phyloP scores from a whole-genome alignment of 2,888 invertebrate genomes.

The Cosmia pyralina region DNA sequence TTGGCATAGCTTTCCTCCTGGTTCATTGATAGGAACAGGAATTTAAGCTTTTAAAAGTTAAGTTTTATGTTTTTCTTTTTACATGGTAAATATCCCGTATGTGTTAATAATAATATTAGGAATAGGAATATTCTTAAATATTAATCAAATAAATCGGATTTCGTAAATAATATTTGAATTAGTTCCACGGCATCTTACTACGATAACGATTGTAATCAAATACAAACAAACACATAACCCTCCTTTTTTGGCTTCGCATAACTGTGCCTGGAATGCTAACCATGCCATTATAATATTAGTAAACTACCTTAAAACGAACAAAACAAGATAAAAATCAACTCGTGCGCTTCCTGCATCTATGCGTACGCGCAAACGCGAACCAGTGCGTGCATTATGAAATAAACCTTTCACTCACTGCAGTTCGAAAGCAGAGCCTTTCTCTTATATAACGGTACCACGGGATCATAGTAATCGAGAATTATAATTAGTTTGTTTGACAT shows the following conservation, averaged over 20 bases:
- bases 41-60: too few species aligned
- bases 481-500: slow-evolving; percentile 57
- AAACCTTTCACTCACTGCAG: slow-evolving; percentile 72
- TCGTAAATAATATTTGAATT: not conserved
- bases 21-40: not conserved
- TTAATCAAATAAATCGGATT: not conserved
- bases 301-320: slow-evolving; percentile 18
- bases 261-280: not conserved
- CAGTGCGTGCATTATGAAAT: slow-evolving; percentile 70
- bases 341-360: slow-evolving; percentile 57
- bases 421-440: slow-evolving; percentile 69
- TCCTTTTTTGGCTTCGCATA: not conserved
- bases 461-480: slow-evolving; percentile 56
- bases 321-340: slow-evolving; percentile 47
- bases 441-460: slow-evolving; percentile 67
- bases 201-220: not conserved
- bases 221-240: not conserved
- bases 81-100: too few species aligned
- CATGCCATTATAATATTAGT: not conserved
- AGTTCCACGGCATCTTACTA: not conserved
- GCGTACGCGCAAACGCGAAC: slow-evolving; percentile 52
- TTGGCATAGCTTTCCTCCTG: not conserved
- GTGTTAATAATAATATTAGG: too few species aligned
- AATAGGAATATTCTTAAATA: too few species aligned
- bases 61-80: too few species aligned